Conservation (phyloP, 2,797 vertebrate species). For the Trichosurus vulpecula region DNA sequence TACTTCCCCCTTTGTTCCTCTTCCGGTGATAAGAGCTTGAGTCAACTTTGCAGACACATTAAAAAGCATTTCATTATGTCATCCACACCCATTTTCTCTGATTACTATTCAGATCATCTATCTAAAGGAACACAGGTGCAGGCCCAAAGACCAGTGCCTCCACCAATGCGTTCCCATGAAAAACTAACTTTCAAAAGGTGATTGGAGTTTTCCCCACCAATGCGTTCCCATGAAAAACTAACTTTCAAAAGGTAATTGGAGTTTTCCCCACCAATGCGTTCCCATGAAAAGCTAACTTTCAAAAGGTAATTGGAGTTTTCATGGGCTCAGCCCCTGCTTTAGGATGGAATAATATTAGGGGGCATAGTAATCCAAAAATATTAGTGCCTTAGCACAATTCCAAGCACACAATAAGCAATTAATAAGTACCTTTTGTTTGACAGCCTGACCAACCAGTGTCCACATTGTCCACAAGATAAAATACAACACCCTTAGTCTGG, state of each 20-base stretch:
- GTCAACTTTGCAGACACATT: not conserved
- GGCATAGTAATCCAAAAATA: not conserved
- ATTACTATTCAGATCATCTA: not conserved
- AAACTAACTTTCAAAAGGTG: not conserved
- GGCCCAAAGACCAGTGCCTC: not conserved
- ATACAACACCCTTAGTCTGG: not conserved
- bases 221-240: too few relatives aligned
- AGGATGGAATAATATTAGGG: not conserved
- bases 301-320: not conserved
- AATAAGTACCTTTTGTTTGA: not conserved
- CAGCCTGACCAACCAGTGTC: not conserved
- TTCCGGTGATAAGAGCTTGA: not conserved
- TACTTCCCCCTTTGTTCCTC: not conserved
- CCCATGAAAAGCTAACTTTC: too few relatives aligned
- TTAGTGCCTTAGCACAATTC: not conserved
- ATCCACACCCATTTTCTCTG: not conserved
- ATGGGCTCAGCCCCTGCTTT: not conserved
- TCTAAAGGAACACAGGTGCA: not conserved
- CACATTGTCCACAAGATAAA: slow-evolving; percentile 1
- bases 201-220: not conserved
- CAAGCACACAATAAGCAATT: not conserved
- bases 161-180: not conserved
- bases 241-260: too few relatives aligned
- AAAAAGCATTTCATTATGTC: not conserved
- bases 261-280: too few relatives aligned